Evolutionary conservation across 1,140 invertebrate species (phyloP).

Genomic region (Hyles vespertilio): DNA sequence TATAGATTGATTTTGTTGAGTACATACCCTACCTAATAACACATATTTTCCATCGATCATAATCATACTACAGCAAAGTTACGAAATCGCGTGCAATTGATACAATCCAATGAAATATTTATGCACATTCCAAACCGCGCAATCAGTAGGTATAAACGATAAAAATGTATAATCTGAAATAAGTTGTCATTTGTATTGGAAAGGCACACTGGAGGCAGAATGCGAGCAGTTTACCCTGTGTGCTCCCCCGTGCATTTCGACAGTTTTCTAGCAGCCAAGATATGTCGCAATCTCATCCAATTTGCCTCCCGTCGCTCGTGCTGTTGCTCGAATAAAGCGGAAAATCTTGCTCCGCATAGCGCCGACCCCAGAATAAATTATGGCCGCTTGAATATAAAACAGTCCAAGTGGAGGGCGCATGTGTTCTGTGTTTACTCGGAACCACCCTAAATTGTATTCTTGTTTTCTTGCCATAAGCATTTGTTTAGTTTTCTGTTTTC

Average conservation of each 20-base stretch:
- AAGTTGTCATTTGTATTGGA: conserved; percentile 39
- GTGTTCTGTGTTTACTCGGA: conserved; percentile 16
- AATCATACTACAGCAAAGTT: no score
- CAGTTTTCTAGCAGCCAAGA: conserved; percentile 54
- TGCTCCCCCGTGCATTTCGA: conserved; percentile 46
- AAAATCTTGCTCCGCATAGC: conserved; percentile 55
- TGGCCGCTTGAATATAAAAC: conserved; percentile 49
- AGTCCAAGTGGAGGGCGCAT: conserved; percentile 19
- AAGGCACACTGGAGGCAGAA: conserved; percentile 33
- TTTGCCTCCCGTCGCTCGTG: conserved; percentile 60
- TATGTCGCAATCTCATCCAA: conserved; percentile 71
- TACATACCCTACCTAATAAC: no score
- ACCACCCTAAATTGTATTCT: background rate
- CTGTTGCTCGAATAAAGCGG: conserved; percentile 59
- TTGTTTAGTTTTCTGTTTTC: no score
- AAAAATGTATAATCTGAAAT: background rate
- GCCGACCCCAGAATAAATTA: conserved; percentile 55
- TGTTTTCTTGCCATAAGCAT: conserved; percentile 1
- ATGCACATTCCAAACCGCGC: no score
- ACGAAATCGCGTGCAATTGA: no score
- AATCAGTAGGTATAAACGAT: no score
- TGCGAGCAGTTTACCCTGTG: conserved; percentile 55
- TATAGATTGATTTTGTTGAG: no score
- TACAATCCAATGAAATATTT: no score
- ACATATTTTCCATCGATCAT: no score